Conservation (phyloP, 2,113 vertebrate species). For the Glareola pratincola region DNA sequence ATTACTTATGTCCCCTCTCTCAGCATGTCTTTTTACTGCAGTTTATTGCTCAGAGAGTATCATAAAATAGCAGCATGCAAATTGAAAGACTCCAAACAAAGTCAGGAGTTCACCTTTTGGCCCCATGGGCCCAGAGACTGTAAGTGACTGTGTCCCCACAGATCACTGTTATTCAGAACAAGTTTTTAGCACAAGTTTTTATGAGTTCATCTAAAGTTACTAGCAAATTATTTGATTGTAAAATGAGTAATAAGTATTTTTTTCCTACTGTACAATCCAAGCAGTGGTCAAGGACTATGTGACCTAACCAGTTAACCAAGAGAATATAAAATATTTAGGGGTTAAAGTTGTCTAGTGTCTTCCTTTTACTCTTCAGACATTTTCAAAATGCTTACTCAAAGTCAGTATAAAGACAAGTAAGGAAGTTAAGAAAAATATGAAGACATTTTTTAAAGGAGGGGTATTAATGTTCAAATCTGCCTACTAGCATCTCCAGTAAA, state of each 20-base stretch:
- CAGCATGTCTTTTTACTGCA: background rate
- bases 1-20: background rate
- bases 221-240: background rate
- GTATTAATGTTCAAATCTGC: background rate
- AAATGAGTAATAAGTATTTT: background rate
- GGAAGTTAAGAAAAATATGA: background rate
- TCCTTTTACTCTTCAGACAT: background rate
- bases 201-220: background rate
- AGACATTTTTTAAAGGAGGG: background rate
- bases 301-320: background rate
- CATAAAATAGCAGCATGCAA: background rate
- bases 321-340: background rate
- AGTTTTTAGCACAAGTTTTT: background rate
- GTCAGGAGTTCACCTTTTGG: background rate
- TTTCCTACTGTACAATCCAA: background rate
- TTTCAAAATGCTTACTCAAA: background rate
- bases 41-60: background rate
- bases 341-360: background rate
- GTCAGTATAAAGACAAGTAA: background rate
- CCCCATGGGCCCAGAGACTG: background rate
- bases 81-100: background rate
- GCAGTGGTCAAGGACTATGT: background rate
- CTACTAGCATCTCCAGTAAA: background rate
- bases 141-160: background rate
- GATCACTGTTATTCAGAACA: background rate